Percentiles rank a stretch among this genome's conserved stretches.
These are phyloP conservation scores for Rhodinocichla rosea DNA, from an alignment of 2,113 vertebrate species.

Conservation along the genomic window DNA sequence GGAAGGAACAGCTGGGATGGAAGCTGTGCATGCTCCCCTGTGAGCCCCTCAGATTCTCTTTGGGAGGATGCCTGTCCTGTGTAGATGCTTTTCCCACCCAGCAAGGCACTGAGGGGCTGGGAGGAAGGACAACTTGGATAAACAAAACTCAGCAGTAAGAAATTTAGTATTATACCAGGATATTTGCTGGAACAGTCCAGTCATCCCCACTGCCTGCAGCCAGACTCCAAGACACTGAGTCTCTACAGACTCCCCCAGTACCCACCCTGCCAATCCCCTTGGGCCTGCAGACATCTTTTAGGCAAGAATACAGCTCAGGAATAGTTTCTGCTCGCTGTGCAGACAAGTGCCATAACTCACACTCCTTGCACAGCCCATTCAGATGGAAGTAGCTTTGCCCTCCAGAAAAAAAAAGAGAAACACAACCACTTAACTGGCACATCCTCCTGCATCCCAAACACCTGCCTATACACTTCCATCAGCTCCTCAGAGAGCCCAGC, in stretches of 20 bases:
- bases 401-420: not conserved
- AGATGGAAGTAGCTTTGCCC: not conserved
- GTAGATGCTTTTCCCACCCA: not conserved
- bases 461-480: not conserved
- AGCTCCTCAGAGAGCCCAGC: not conserved
- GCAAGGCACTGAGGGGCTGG: not conserved
- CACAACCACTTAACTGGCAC: not conserved
- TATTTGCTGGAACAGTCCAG: not conserved
- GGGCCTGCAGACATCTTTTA: not conserved
- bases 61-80: accelerated
- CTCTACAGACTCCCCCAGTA: not conserved
- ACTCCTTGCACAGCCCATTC: not conserved
- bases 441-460: not conserved
- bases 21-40: not conserved
- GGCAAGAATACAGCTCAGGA: not conserved
- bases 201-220: not conserved
- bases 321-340: not conserved
- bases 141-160: not conserved
- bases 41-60: not conserved
- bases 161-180: not conserved
- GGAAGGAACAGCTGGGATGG: not conserved
- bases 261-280: not conserved
- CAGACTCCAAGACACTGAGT: accelerated
- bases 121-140: not conserved
- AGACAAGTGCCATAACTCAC: not conserved